Percentiles rank a stretch among this genome's conserved stretches.
Conservation (phyloP, 2,113 vertebrate species). For the Cochlearius cochlearius region DNA sequence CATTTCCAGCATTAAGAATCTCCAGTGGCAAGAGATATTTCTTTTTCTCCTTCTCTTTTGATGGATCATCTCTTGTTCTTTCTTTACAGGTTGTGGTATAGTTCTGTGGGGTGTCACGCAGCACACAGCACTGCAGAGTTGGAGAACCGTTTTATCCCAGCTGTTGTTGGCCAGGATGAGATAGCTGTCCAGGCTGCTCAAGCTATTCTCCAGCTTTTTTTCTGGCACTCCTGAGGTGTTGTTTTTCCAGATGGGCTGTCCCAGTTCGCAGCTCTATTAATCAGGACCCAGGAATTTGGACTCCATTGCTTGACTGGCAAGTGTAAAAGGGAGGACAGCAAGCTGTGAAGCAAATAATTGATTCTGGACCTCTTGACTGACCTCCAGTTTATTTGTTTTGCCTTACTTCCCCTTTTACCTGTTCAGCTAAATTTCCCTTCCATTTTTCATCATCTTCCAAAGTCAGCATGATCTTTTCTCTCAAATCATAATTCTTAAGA, state of each 20-base stretch:
- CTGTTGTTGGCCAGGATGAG: background rate
- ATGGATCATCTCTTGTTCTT: background rate
- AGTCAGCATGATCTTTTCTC: background rate
- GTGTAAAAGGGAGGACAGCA: background rate
- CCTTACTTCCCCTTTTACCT: background rate
- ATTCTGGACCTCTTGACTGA: background rate
- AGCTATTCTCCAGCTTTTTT: background rate
- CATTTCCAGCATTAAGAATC: background rate
- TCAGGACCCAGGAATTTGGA: background rate
- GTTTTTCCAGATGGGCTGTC: background rate
- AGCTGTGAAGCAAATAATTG: background rate
- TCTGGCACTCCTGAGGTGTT: background rate
- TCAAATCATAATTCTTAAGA: background rate
- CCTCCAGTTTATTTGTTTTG: background rate
- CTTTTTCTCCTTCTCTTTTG: background rate
- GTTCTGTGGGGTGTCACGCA: background rate
- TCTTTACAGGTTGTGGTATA: background rate
- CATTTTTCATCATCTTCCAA: background rate
- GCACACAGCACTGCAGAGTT: background rate
- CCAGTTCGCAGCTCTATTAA: background rate
- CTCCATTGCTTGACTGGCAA: background rate
- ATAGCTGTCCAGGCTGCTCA: background rate
- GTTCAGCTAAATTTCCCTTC: background rate
- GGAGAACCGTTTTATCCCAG: background rate
- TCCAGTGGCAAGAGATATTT: background rate